Base-by-base conservation (phyloP, 64 coral and sea anemone species). In the Pocillopora verrucosa region DNA sequence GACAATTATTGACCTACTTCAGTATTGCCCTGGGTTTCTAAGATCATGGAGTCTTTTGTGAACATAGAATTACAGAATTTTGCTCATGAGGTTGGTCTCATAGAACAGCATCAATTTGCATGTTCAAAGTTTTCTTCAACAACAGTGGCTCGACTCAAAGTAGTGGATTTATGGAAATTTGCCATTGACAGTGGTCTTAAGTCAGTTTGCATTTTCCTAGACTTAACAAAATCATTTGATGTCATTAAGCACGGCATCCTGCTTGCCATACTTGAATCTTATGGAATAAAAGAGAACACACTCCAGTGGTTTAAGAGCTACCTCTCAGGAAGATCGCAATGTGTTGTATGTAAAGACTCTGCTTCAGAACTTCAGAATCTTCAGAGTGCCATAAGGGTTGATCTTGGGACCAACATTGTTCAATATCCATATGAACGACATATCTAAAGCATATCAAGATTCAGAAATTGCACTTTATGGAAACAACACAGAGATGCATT, bases 1-100 rank as follows among this genome's bases (percentile, higher is more conserved):
- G 76, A 89, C 45, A 93, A 93, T 51, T 77, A 88, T 15, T 59
- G 87, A 64, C 92, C 92, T 16, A 94, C 85, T 56, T 76, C 80
- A 16, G 63, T 88, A 5, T 38, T 92, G 4, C 83, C 41, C 60
- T 19, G n/a, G 17, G 59, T 79, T 25, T 67, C 60, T 13, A 89
- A 89, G 75, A 79, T 89, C 61, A 1, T 89, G 34, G 74, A 78
- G 11, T 69, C 62, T 22, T 85, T 85, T 85, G 82, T 19, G 9
- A 85, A 85, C 56, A 24, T 24, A 58, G 56, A 59, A 4, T 59
- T 41, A 80, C 78, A 60, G 79, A 61, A 81, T 34, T n/a, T 61
- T 81, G 79, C 56, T 14, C 34, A 14, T 10, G 56, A 81, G 35
- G 34, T 34, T 34, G 62, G 22, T 22, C 58, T 81, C 9, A 80